Conservation (phyloP, 2,888 invertebrate genomes). For the Clepsis dumicolana region DNA sequence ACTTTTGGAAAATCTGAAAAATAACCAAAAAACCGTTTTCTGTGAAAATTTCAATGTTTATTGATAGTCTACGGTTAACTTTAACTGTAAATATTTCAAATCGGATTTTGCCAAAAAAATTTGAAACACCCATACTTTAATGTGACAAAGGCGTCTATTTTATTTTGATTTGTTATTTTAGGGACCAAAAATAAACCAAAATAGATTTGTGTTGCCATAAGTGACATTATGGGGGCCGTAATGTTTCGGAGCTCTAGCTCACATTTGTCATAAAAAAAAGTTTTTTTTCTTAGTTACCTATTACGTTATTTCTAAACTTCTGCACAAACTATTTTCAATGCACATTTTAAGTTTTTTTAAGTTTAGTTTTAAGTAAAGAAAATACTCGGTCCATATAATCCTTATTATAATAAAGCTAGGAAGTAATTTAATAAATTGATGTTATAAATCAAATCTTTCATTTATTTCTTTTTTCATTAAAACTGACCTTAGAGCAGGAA, state of each 20-base stretch:
- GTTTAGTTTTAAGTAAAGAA: slow-evolving; percentile 12
- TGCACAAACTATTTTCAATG: not conserved
- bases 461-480: not conserved
- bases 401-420: slow-evolving; percentile 15
- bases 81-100: too few relatives aligned
- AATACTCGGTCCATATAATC: slow-evolving; percentile 36
- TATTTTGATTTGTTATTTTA: not conserved
- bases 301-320: not conserved
- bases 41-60: too few relatives aligned
- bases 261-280: not conserved
- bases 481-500: too few relatives aligned
- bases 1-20: too few relatives aligned
- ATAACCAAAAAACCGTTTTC: too few relatives aligned
- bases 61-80: too few relatives aligned
- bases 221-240: not conserved
- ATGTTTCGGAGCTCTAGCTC: not conserved
- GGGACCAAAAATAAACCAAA: not conserved
- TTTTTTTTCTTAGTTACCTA: not conserved
- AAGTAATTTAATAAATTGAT: slow-evolving; percentile 24
- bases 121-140: not conserved
- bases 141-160: not conserved
- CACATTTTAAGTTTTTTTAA: slow-evolving; percentile 6
- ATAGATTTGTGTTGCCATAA: not conserved
- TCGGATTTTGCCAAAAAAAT: too few relatives aligned
- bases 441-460: slow-evolving; percentile 3